Conservation (phyloP, 2,113 vertebrate genomes). For the Mustelus asterias region DNA sequence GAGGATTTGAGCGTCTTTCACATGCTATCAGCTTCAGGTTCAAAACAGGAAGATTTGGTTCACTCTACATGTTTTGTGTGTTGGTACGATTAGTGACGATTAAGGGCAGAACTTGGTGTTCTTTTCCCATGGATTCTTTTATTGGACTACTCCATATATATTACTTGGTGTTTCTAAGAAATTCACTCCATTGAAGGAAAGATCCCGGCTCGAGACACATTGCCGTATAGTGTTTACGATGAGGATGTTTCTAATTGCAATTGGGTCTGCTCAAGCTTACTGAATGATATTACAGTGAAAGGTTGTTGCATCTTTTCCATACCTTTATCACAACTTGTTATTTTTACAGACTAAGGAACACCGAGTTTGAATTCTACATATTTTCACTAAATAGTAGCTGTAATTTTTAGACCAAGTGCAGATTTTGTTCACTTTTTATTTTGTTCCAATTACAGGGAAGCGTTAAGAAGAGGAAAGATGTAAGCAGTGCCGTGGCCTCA, state of each 20-base stretch:
- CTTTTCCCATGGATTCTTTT: not conserved
- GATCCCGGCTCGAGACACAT: not conserved
- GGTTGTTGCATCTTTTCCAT: not conserved
- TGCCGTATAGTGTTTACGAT: not conserved
- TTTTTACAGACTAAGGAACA: not conserved
- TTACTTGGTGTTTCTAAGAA: not conserved
- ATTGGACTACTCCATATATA: not conserved
- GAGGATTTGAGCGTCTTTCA: not conserved
- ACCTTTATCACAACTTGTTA: not conserved
- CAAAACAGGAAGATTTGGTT: not conserved
- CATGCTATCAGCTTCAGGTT: not conserved
- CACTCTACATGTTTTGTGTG: not conserved
- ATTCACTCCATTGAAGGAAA: not conserved
- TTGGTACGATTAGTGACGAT: not conserved
- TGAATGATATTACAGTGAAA: not conserved
- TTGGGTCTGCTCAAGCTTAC: not conserved
- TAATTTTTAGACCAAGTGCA: not conserved
- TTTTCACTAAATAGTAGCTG: not conserved
- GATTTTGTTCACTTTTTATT: not conserved
- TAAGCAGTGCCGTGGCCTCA: no score
- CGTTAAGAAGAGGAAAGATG: not conserved
- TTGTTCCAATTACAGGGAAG: slow-evolving; percentile 15
- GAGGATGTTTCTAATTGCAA: not conserved
- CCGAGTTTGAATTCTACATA: not conserved
- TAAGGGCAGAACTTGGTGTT: not conserved